These are phyloP conservation scores for Drosophila baimaii DNA, from an alignment of 1,140 invertebrate genomes.

Conservation along the genomic window DNA sequence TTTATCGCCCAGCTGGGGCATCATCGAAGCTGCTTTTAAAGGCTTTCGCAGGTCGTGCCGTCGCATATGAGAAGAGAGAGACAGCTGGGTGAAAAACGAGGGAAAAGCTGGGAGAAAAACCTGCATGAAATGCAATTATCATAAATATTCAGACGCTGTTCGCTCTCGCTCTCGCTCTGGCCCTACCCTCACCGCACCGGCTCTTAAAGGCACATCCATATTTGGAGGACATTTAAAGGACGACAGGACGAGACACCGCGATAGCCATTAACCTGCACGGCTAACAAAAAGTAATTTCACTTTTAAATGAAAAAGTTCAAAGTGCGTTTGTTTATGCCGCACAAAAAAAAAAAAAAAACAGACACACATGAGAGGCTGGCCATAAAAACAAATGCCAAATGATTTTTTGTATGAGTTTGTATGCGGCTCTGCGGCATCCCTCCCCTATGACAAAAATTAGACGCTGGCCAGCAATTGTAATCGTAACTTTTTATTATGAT, in stretches of 20 bases:
- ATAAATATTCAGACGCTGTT: constrained; percentile 73
- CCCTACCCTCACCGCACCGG: background rate
- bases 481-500: constrained; percentile 74
- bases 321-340: constrained; percentile 69
- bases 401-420: constrained; percentile 53
- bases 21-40: constrained; percentile 68
- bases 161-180: background rate
- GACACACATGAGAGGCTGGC: constrained; percentile 52
- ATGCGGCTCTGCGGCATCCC: constrained; percentile 2
- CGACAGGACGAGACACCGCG: constrained; percentile 41
- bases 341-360: constrained; percentile 21
- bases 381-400: constrained; percentile 79
- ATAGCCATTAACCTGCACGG: constrained; percentile 63
- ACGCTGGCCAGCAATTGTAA: constrained; percentile 70
- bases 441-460: constrained; percentile 58
- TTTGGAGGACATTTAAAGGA: constrained; percentile 77
- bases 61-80: constrained; percentile 52
- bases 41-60: constrained; percentile 60
- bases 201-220: constrained; percentile 50
- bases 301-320: constrained; percentile 83
- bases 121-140: constrained; percentile 81
- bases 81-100: constrained; percentile 18
- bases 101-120: constrained; percentile 44
- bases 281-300: constrained; percentile 76
- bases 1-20: constrained; percentile 54